Evolutionary conservation across 2,888 invertebrate genomes (phyloP).

Genomic region (Amiota communis): DNA sequence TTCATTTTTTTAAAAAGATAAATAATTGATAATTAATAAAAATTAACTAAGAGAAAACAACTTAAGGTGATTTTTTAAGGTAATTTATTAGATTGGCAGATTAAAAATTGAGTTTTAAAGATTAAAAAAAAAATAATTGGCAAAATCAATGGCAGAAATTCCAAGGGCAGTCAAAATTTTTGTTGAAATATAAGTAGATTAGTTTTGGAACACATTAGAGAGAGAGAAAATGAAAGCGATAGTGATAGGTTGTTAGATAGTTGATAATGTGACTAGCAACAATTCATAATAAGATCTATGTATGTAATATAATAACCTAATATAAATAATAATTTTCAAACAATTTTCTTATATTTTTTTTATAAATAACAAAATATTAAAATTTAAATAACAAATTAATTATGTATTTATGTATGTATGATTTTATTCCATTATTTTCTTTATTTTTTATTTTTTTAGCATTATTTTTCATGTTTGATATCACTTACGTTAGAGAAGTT

Average conservation of each 20-base stretch:
- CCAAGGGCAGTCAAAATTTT: constrained; percentile 44
- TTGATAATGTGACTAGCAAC: constrained; percentile 46
- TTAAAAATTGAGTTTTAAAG: constrained; percentile 55
- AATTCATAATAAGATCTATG: constrained; percentile 12
- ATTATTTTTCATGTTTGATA: constrained; percentile 57
- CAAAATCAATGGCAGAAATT: constrained; percentile 55
- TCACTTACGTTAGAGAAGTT: constrained; percentile 64
- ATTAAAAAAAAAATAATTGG: constrained; percentile 38
- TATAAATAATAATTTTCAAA: neutral
- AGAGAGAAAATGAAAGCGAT: neutral
- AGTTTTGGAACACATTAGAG: constrained; percentile 25
- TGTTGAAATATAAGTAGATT: constrained; percentile 32
- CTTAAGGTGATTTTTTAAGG: constrained; percentile 48
- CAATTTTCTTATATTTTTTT: neutral
- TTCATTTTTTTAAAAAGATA: constrained; percentile 31
- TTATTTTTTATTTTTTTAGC: constrained; percentile 1
- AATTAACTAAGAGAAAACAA: constrained; percentile 55
- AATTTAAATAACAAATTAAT: constrained; percentile 15
- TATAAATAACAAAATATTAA: neutral
- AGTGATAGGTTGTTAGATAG: too few species aligned
- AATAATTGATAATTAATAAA: constrained; percentile 49
- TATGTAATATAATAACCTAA: neutral
- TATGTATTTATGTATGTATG: neutral
- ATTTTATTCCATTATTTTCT: neutral
- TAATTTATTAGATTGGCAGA: constrained; percentile 47